Base-by-base conservation (phyloP, 92 coral and sea anemone genomes). In the Porites lobata region DNA sequence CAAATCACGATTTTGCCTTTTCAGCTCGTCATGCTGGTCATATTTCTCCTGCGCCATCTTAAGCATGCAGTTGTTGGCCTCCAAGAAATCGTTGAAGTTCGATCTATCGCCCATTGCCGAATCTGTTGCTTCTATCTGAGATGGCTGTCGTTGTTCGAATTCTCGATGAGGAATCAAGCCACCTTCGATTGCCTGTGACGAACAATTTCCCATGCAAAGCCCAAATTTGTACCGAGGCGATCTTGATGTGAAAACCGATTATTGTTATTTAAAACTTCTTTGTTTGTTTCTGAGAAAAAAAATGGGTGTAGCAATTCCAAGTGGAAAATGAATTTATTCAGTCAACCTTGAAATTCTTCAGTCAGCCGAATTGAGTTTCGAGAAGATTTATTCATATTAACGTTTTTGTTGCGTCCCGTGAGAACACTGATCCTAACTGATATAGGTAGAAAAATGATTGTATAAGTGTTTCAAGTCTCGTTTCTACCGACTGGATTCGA, bases 291-390 rank as follows among this genome's bases (percentile, higher is more conserved):
- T 20, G 47, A 19, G 72, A 78, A 59, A n/a, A 59, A n/a, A 38
- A 38, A 50, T 32, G 24, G 83, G 83, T 75, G 83, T 78, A 61
- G 19, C 57, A 64, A 59, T 78, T 78, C 82, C n/a, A 78, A 70
- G n/a, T n/a, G n/a, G 38, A 78, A 61, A 61, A 19, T 13, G 13
- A 7, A 15, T 58, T 1, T 13, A 26, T 14, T 38, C 47, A 38
- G 47, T 38, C 6, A 0, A 38, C 47, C 47, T 38, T 38, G 6
- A 38, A 38, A 4, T 38, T 38, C 47, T 4, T 38, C 6, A 38
- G 47, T 38, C 47, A 38, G 47, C 47, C 47, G 47, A 38, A 38
- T 4, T 38, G 47, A 38, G 47, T 38, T 38, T 38, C 47, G 47
- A 38, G 47, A 38, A 38, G 47, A 38, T 38, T 38, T 38, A 6